Evolutionary conservation across 1,140 invertebrate genomes (phyloP).

Genomic region (Penaeus japonicus): DNA sequence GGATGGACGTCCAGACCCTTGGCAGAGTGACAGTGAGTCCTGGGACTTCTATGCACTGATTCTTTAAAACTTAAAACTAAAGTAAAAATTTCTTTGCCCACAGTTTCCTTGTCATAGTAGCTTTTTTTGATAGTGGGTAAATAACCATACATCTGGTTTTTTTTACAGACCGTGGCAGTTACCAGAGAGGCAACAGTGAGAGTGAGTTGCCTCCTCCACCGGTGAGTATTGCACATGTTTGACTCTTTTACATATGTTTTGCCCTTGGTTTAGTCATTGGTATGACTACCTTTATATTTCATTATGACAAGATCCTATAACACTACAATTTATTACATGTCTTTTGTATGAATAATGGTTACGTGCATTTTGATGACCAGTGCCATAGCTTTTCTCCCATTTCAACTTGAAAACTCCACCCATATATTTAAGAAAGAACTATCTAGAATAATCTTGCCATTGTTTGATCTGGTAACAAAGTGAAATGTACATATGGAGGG

Average conservation of each 20-base stretch:
- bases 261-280: too few species aligned
- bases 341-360: too few species aligned
- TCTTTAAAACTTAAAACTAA: background rate
- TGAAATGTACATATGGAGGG: too few species aligned
- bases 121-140: background rate
- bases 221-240: conserved; percentile 39
- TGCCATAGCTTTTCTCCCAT: too few species aligned
- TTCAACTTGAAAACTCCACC: too few species aligned
- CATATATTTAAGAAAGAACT: too few species aligned
- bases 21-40: conserved; percentile 51
- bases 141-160: background rate
- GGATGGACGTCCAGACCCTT: conserved; percentile 48
- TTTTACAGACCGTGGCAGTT: conserved; percentile 25
- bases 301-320: too few species aligned
- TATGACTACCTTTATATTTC: too few species aligned
- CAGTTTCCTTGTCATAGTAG: background rate
- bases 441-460: too few species aligned
- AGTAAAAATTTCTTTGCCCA: background rate
- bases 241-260: background rate
- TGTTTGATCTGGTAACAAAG: too few species aligned
- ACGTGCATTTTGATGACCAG: too few species aligned
- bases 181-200: conserved; percentile 43
- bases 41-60: background rate
- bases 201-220: conserved; percentile 48
- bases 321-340: too few species aligned